These are phyloP conservation scores for Adrianichthys oophorus DNA, from an alignment of 2,797 vertebrate species.

Conservation along the genomic window DNA sequence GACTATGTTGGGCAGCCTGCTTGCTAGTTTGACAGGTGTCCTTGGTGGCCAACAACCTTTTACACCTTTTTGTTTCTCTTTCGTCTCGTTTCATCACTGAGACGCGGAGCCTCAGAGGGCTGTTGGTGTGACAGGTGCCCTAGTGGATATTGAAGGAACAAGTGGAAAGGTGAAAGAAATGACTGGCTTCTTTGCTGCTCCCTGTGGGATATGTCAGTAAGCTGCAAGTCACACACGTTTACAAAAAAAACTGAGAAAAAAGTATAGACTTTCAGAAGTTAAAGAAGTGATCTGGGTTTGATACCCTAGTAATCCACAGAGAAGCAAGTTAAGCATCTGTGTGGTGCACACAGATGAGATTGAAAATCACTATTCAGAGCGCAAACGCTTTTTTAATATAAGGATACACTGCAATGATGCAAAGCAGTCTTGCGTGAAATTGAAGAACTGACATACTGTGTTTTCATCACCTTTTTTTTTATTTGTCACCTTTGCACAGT, in stretches of 20 bases:
- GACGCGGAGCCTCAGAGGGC: constrained; percentile 43
- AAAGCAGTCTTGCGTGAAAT: constrained; percentile 78
- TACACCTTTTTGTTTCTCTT: constrained; percentile 33
- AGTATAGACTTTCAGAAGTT: constrained; percentile 4
- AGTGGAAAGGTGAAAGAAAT: constrained; percentile 52
- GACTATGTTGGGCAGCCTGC: constrained; percentile 42
- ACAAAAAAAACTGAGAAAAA: constrained; percentile 6
- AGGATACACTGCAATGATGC: constrained; percentile 76
- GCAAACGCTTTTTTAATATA: constrained; percentile 73
- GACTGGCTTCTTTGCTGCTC: constrained; percentile 34
- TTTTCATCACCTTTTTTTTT: constrained; percentile 72
- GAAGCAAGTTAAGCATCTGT: constrained; percentile 30
- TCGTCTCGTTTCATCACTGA: constrained; percentile 32
- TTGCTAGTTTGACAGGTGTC: constrained; percentile 71
- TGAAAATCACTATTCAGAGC: constrained; percentile 75
- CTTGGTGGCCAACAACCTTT: constrained; percentile 62
- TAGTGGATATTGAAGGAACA: constrained; percentile 34
- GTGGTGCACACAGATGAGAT: constrained; percentile 27
- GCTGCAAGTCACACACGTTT: background rate
- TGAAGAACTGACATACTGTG: constrained; percentile 79
- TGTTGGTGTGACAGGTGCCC: constrained; percentile 52
- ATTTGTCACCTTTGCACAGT: constrained; percentile 67
- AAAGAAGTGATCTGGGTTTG: constrained; percentile 40
- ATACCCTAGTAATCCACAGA: constrained; percentile 30
- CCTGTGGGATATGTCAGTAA: constrained; percentile 29